Evolutionary conservation across 2,113 vertebrate species (phyloP).

Genomic region (Sorex araneus): DNA sequence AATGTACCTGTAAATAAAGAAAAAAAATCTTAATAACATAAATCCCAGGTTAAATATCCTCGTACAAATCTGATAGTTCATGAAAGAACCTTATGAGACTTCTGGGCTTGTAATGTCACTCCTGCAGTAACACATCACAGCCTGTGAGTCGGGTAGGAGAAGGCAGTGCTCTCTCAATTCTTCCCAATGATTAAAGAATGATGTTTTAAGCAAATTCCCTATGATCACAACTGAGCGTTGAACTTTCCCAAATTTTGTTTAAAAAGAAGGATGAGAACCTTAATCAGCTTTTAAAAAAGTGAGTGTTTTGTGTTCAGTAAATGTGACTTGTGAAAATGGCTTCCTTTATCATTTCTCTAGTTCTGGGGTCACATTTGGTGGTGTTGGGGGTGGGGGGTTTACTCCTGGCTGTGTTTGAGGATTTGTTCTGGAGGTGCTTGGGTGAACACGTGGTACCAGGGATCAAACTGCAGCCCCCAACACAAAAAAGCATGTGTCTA

Average conservation of each 20-base stretch:
- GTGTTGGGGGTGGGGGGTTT: too few species aligned
- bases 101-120: not conserved
- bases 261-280: constrained; percentile 29
- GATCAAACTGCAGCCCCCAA: too few species aligned
- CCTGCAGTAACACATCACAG: not conserved
- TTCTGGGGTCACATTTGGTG: too few species aligned
- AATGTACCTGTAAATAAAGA: too few species aligned
- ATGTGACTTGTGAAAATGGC: not conserved
- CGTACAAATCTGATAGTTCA: not conserved
- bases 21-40: constrained; percentile 1
- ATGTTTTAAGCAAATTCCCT: constrained; percentile 1
- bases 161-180: not conserved
- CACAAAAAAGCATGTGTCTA: too few species aligned
- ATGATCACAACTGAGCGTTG: not conserved
- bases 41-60: not conserved
- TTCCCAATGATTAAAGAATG: not conserved
- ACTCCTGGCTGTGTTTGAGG: too few species aligned
- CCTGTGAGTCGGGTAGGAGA: not conserved
- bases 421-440: too few species aligned
- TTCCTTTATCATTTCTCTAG: too few species aligned
- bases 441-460: too few species aligned
- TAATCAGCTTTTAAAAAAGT: not conserved
- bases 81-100: not conserved
- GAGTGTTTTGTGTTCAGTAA: not conserved
- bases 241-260: constrained; percentile 20